Percentiles rank a stretch among this genome's conserved stretches.
Conservation (phyloP, 2,888 invertebrate genomes). For the Synanthedon formicaeformis region DNA sequence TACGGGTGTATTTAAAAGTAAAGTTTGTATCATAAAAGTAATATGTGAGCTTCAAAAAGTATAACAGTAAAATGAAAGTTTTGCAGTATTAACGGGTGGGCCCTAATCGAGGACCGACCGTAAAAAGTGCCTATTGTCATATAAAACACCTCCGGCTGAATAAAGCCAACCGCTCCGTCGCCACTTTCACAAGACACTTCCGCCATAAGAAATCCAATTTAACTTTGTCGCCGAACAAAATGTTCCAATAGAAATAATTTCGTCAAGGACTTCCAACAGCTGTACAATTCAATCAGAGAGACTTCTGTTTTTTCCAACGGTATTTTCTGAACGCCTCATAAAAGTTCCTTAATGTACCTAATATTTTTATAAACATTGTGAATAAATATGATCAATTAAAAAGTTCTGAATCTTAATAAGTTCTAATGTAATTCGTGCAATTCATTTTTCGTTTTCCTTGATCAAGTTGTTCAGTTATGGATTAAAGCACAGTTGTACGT, state of each 20-base stretch:
- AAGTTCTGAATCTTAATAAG: no score
- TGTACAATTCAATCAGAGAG: slow-evolving; percentile 64
- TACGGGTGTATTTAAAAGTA: neutral
- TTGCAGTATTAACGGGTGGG: neutral
- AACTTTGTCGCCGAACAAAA: slow-evolving; percentile 66
- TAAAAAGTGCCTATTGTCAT: slow-evolving; percentile 45
- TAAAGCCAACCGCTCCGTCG: slow-evolving; percentile 44
- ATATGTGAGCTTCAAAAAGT: neutral
- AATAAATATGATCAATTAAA: slow-evolving; percentile 1
- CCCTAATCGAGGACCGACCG: slow-evolving; percentile 1
- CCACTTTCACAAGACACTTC: slow-evolving; percentile 46
- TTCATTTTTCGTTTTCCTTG: no score
- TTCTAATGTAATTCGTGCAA: no score
- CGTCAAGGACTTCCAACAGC: slow-evolving; percentile 59
- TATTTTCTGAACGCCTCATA: slow-evolving; percentile 35
- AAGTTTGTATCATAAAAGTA: neutral
- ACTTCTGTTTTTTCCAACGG: slow-evolving; percentile 40
- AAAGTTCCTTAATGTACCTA: slow-evolving; percentile 41
- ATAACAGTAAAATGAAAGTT: neutral
- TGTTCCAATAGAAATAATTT: slow-evolving; percentile 68
- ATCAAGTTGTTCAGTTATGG: no score
- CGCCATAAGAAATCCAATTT: slow-evolving; percentile 68
- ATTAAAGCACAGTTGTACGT: no score
- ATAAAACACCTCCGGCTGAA: slow-evolving; percentile 44
- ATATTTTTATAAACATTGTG: slow-evolving; percentile 25